Conservation (phyloP, 2,797 vertebrate species). For the Takifugu ocellatus region DNA sequence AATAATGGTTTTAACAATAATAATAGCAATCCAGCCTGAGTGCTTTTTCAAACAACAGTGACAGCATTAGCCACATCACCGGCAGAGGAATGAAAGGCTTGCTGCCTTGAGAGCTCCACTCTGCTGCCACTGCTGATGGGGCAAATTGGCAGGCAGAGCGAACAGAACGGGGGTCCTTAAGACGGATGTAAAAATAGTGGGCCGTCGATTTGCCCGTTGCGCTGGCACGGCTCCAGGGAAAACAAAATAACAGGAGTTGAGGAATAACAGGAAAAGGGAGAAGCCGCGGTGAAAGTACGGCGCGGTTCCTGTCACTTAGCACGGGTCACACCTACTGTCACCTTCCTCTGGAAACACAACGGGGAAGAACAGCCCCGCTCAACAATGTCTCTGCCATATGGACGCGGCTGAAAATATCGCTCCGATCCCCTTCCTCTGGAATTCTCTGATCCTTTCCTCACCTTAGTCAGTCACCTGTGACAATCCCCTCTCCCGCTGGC, state of each 20-base stretch:
- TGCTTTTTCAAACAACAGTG: conserved; percentile 72
- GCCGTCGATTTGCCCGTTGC: conserved; percentile 59
- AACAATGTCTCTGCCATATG: conserved; percentile 60
- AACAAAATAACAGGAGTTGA: conserved; percentile 67
- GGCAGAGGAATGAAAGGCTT: conserved; percentile 59
- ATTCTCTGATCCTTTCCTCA: not conserved
- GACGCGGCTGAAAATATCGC: conserved; percentile 31
- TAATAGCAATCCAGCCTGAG: conserved; percentile 70
- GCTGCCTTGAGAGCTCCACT: conserved; percentile 58
- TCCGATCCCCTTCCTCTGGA: conserved; percentile 13
- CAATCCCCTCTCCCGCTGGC: conserved; percentile 21
- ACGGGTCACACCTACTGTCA: conserved; percentile 68
- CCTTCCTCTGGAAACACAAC: conserved; percentile 54
- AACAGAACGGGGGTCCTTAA: conserved; percentile 63
- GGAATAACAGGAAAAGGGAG: conserved; percentile 78
- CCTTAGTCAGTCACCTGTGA: conserved; percentile 33
- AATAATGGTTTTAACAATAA: conserved; percentile 71
- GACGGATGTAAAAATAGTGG: conserved; percentile 69
- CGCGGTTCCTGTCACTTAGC: conserved; percentile 70
- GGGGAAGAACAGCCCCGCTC: conserved; percentile 34
- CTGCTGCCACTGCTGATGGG: conserved; percentile 59
- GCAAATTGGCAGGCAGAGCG: conserved; percentile 63
- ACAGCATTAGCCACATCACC: conserved; percentile 64
- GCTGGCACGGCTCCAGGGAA: conserved; percentile 62
- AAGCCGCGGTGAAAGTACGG: conserved; percentile 69